Conservation (phyloP, 2,113 vertebrate genomes). For the Tachycineta bicolor region DNA sequence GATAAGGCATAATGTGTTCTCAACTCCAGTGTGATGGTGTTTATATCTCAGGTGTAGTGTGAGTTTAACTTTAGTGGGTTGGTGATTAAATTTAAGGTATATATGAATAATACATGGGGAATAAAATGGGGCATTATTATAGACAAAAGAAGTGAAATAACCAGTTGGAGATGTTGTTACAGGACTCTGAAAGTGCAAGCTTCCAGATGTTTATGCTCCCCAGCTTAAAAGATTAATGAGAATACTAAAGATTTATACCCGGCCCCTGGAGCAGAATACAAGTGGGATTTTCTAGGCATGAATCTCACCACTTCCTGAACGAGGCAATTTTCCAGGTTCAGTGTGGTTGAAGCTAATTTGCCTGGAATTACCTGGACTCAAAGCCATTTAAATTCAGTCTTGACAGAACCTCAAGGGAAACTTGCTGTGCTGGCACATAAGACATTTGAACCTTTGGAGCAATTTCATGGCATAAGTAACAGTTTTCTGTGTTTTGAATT, state of each 20-base stretch:
- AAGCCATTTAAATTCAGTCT: constrained; percentile 33
- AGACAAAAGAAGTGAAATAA: constrained; percentile 60
- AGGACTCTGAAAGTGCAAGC: constrained; percentile 36
- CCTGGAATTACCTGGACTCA: constrained; percentile 35
- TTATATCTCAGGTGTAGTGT: constrained; percentile 73
- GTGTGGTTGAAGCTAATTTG: constrained; percentile 36
- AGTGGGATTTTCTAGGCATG: constrained; percentile 37
- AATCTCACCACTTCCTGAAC: constrained; percentile 11
- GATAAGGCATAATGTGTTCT: constrained; percentile 70
- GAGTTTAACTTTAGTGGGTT: constrained; percentile 71
- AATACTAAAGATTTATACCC: constrained; percentile 54
- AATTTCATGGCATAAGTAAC: constrained; percentile 23
- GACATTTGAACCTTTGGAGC: constrained; percentile 9
- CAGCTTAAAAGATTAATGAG: constrained; percentile 63
- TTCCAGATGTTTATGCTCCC: constrained; percentile 66
- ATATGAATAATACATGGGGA: constrained; percentile 72
- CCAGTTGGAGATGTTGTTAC: constrained; percentile 57
- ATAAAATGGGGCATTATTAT: constrained; percentile 56
- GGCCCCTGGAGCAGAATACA: constrained; percentile 36
- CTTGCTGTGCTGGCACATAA: neutral
- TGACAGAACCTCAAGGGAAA: constrained; percentile 10
- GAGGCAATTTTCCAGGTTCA: constrained; percentile 18
- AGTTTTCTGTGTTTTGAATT: neutral
- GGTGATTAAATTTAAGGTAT: constrained; percentile 77
- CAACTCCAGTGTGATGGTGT: constrained; percentile 59